Evolutionary conservation across 37 sponge, comb jelly and placozoan species (phyloP).

Genomic region (Eunapius fragilis): DNA sequence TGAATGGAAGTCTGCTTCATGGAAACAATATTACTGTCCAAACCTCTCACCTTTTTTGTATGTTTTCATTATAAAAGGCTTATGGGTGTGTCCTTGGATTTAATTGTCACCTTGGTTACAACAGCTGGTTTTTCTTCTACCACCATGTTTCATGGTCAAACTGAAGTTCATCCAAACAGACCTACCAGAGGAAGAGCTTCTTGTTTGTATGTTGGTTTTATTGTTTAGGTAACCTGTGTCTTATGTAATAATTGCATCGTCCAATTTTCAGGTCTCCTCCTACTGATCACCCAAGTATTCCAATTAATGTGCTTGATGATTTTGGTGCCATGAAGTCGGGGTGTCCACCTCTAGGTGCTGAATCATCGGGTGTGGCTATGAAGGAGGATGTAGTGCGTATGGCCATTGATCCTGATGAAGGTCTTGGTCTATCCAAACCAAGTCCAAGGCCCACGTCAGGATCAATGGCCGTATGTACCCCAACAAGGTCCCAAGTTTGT

Average conservation of each 20-base stretch:
- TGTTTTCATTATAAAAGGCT: not conserved
- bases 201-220: not conserved
- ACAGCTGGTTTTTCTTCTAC: not conserved
- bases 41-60: not conserved
- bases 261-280: not conserved
- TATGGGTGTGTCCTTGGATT: not conserved
- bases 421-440: not conserved
- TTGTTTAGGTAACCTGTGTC: not conserved
- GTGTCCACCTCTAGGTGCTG: not conserved
- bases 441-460: too few relatives aligned
- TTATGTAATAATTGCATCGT: not conserved
- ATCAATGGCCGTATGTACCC: too few relatives aligned
- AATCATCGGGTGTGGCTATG: not conserved
- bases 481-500: not conserved
- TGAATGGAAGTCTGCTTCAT: not conserved
- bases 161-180: not conserved
- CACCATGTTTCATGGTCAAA: not conserved
- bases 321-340: not conserved
- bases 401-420: not conserved
- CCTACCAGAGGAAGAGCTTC: not conserved
- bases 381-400: not conserved
- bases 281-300: not conserved
- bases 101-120: not conserved
- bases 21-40: not conserved
- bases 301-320: not conserved